Evolutionary conservation across 2,797 vertebrate genomes (phyloP), one percentile per base, ranked within the genome.

Genomic region (Myoxocephalus aenaeus): DNA sequence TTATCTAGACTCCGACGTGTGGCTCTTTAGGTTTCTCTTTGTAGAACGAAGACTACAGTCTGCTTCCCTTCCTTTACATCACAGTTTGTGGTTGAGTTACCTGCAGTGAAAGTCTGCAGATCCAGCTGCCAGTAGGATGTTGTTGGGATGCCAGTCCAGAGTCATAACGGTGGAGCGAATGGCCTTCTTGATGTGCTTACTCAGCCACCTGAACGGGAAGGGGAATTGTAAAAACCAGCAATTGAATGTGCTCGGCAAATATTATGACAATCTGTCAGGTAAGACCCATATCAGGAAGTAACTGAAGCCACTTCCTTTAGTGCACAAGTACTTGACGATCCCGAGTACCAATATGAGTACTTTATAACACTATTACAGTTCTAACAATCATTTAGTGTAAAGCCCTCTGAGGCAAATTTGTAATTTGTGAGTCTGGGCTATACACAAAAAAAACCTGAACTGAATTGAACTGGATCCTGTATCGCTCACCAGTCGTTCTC

Each of bases 121-220:
- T 12, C 95, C 96, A 3, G 94, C 83, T 8, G 95, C 95, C 87
- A 94, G 86, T 1, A 97, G 92, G 84, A 94, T 92, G 90, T 97
- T 96, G 91, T 96, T 96, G 50, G 95, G 95, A 82, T 96, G 96
- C 96, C 95, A 95, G 87, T 95, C 92, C 82, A 96, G 91, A 89
- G 92, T 94, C 48, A 95, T 92, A 50, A 95, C 86, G 0, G 96
- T 95, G 79, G 95, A 96, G 75, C 92, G 82, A 81, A 96, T 92
- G 11, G 87, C 66, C 81, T 96, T 95, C 82, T 92, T 95, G 44
- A 93, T 92, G 91, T 96, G 95, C 83, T 97, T 97, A 85, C 96
- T 96, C 79, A 96, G 92, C 96, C 96, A 97, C 96, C 96, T 97
- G 89, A 77, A 68, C 75, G 40, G 48, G 2, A 46, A 51, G 22